Evolutionary conservation across 35 echinoderm and acorn worm genomes (phyloP), one percentile per base, ranked within the genome.

Genomic region (Apostichopus californicus): DNA sequence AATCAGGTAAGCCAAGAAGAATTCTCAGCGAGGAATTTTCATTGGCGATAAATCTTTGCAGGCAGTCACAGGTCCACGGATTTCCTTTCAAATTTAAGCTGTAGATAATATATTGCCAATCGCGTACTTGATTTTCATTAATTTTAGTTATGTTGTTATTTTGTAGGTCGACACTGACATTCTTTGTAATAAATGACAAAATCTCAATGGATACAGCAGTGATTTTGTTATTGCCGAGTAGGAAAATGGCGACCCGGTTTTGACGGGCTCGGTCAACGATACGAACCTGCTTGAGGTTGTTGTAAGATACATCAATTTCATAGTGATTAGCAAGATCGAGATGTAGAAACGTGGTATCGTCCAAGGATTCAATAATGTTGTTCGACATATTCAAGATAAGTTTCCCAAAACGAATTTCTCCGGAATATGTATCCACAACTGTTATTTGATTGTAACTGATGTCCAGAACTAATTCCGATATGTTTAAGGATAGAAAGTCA

Each of bases 61-160:
- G 10, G 23, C 81, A 85, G n/a, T 85, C 81, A 85, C 81, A 85
- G 8, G 60, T 85, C 81, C 54, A 85, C 23, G 81, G 81, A 85
- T 85, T 85, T 85, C 81, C 81, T 58, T 85, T 59, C 56, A 85
- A 85, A 85, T 25, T 58, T 20, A 85, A 11, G 5, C 15, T 3
- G 0, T 59, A 75, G 2, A 18, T 18, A 24, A 22, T 75, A 73
- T n/a, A 18, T 75, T 75, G 2, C 71, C 17, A 18, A 18, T 20
- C 14, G 71, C 7, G 7, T 18, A 24, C 1, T 22, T 75, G 71
- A 75, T n/a, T 14, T 75, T 13, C 2, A 13, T 75, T 6, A 7
- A 73, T n/a, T 7, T n/a, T n/a, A 1, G 71, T 20, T 7, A 75
- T 18, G 15, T 75, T 18, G 71, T 75, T 75, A 75, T 75, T 7